phyloP scores from a whole-genome alignment of 35 echinoderm and acorn worm genomes.

The Ptychodera flava region DNA sequence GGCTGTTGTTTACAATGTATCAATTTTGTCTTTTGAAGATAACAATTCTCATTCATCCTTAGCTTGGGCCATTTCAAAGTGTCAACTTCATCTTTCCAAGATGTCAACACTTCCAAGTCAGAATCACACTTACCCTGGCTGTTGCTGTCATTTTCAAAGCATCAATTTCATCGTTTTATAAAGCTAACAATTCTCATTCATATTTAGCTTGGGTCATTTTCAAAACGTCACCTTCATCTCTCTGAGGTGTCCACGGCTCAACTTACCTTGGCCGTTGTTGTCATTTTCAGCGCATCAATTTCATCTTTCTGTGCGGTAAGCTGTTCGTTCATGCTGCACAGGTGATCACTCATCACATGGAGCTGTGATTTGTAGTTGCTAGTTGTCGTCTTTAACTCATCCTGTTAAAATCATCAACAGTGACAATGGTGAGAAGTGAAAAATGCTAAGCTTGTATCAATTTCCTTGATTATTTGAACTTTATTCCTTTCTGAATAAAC shows the following conservation, averaged over 20 bases:
- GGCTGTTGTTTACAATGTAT: too few species aligned
- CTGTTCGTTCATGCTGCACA: constrained; percentile 80
- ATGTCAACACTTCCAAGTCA: too few species aligned
- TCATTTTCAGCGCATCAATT: constrained; percentile 69
- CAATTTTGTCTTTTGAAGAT: too few species aligned
- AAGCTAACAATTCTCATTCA: constrained; percentile 63
- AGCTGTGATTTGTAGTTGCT: constrained; percentile 66
- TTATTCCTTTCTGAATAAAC: constrained; percentile 11
- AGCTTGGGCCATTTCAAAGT: too few species aligned
- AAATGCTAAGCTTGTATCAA: background rate
- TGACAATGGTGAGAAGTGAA: too few species aligned
- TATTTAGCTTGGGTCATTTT: too few species aligned
- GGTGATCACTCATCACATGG: constrained; percentile 78
- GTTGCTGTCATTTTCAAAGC: constrained; percentile 40
- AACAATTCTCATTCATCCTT: too few species aligned
- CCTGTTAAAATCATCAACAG: constrained; percentile 42
- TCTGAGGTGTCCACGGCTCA: too few species aligned
- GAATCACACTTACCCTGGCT: background rate
- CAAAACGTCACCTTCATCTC: too few species aligned
- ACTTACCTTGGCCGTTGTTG: background rate
- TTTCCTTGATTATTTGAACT: background rate
- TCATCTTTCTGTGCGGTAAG: constrained; percentile 72
- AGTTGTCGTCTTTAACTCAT: constrained; percentile 70
- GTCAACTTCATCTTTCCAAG: too few species aligned
- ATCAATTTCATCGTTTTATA: constrained; percentile 78